Evolutionary conservation across 2,888 invertebrate species (phyloP), one percentile per base, ranked within the genome.

Genomic region (Drosophila picticornis): DNA sequence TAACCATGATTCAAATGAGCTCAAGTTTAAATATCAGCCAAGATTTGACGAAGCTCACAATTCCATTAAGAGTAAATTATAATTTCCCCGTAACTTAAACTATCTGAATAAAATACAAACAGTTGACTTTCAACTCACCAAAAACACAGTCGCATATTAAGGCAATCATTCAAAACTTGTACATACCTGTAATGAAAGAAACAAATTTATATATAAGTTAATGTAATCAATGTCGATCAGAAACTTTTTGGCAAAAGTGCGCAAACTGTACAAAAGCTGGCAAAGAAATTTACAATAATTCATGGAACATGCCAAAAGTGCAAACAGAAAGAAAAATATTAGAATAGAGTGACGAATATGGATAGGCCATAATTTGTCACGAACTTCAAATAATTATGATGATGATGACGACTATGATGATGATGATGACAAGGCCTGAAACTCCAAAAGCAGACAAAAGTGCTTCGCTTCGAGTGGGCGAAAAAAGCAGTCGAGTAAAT

Each of bases 111-210:
- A 11, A 6, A 34, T 6, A n/a, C 5, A 2, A 19, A 25, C 7
- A 27, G 11, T 29, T 16, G 5, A 19, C 16, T 11, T 46, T n/a
- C 7, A 68, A 63, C 67, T 68, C 27, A 68, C 67, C 67, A 48
- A 53, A 38, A 52, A 27, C 1, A 31, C 0, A 29, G 1, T 29
- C 16, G 5, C 4, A 19, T 1, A 27, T 27, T 22, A 4, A 3
- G 4, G 1, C 6, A 16, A n/a, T 10, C 3, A 57, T 27, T 40
- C 13, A 22, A 52, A 72, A 31, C 46, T 51, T 36, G 63, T 65
- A 85, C 90, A 75, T 84, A 89, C 84, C 82, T 89, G 88, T 10
- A 87, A 81, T 11, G 53, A 86, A 34, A 71, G 53, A 83, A 38
- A 61, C 25, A 51, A 38, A 61, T 40, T 16, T 16, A 34, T 1